Conservation (phyloP, 2,888 invertebrate species). For the Tupiocoris notatus region DNA sequence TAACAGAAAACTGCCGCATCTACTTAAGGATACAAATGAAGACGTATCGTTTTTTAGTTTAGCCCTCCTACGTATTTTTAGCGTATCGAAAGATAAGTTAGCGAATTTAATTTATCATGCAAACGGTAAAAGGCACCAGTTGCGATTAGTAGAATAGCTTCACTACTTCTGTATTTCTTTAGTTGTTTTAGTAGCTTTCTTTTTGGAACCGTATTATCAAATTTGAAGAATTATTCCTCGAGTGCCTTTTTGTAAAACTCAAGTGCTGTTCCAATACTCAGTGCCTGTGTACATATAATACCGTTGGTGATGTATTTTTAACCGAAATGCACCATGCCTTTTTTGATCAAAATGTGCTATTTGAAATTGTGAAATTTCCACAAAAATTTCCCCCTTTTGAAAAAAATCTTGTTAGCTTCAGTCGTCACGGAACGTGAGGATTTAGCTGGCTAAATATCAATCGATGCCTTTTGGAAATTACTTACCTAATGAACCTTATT, state of each 20-base stretch:
- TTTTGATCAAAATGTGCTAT: neutral
- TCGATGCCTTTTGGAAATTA: neutral
- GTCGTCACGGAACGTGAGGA: neutral
- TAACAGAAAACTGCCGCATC: neutral
- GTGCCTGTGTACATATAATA: constrained; percentile 30
- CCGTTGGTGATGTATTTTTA: neutral
- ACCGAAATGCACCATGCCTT: neutral
- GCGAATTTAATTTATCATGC: neutral
- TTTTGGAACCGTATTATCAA: neutral
- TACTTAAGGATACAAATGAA: no score
- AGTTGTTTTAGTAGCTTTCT: neutral
- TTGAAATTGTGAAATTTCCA: neutral
- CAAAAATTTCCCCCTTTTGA: no score
- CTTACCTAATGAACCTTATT: no score
- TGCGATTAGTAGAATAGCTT: neutral
- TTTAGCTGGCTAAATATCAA: neutral
- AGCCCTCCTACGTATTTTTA: neutral
- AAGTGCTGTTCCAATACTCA: constrained; percentile 37
- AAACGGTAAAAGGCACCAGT: neutral
- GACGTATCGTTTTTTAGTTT: neutral
- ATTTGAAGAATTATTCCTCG: constrained; percentile 4
- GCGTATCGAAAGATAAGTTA: neutral
- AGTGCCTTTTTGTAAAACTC: constrained; percentile 33
- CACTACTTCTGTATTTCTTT: neutral
- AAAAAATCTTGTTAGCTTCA: neutral